phyloP scores from a whole-genome alignment of 2,113 vertebrate species.

The Pachypanchax playfairii region DNA sequence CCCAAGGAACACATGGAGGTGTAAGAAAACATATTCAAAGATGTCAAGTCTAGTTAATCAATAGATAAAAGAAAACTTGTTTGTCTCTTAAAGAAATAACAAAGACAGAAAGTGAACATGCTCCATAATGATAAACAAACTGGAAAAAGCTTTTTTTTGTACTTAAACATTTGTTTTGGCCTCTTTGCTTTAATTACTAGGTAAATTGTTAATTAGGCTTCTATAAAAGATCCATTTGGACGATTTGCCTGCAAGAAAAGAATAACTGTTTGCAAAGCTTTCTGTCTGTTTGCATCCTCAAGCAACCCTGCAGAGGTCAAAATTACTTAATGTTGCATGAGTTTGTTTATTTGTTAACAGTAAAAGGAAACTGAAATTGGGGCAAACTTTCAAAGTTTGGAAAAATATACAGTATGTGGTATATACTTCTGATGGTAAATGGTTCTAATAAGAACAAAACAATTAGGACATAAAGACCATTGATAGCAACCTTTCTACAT shows the following conservation, averaged over 20 bases:
- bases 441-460: too few species aligned
- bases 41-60: too few species aligned
- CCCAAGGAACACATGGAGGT: too few species aligned
- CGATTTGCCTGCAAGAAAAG: constrained; percentile 39
- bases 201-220: constrained; percentile 41
- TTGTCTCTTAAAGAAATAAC: too few species aligned
- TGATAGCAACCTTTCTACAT: too few species aligned
- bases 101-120: neutral
- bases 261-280: constrained; percentile 5
- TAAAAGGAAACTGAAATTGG: constrained; percentile 49
- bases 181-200: constrained; percentile 23
- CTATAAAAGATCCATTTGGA: constrained; percentile 47
- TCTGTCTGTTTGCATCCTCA: neutral
- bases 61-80: too few species aligned
- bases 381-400: too few species aligned
- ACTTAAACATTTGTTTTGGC: constrained; percentile 7
- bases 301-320: constrained; percentile 44
- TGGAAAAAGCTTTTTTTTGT: neutral
- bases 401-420: too few species aligned
- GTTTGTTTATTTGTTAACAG: constrained; percentile 45
- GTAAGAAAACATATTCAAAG: too few species aligned
- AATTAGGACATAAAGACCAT: too few species aligned
- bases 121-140: neutral
- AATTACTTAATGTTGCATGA: constrained; percentile 16
- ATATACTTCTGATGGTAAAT: too few species aligned